These are phyloP conservation scores for Cydia strobilella DNA, from an alignment of 1,140 invertebrate species.

Conservation along the genomic window DNA sequence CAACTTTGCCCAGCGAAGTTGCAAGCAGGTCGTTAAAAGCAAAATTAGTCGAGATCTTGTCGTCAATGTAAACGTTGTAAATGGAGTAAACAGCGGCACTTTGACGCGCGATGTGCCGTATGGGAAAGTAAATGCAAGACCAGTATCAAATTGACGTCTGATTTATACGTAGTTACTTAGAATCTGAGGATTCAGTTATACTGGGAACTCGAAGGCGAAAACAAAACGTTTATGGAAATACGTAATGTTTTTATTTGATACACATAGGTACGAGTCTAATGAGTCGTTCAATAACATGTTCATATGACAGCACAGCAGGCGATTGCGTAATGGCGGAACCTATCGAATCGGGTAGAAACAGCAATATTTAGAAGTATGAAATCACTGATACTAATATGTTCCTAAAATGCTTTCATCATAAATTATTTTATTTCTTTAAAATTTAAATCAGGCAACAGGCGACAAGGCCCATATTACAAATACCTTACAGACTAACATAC, in stretches of 20 bases:
- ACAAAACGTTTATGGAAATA: not conserved
- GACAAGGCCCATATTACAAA: too few relatives aligned
- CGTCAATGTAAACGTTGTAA: conserved; percentile 16
- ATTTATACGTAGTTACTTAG: not conserved
- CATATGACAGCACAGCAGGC: too few relatives aligned
- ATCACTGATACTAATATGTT: too few relatives aligned
- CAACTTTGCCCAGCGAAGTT: conserved; percentile 16
- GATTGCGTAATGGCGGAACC: too few relatives aligned
- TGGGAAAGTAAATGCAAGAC: not conserved
- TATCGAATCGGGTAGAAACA: too few relatives aligned
- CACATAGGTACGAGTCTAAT: too few relatives aligned
- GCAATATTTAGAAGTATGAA: too few relatives aligned
- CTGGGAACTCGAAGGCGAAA: not conserved
- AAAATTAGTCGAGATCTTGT: conserved; percentile 23
- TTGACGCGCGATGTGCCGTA: not conserved
- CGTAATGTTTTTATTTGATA: not conserved
- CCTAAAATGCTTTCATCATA: too few relatives aligned
- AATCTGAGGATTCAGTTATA: not conserved
- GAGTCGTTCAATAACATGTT: too few relatives aligned
- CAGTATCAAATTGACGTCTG: not conserved
- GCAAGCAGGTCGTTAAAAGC: conserved; percentile 26
- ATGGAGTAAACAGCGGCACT: conserved; percentile 15
- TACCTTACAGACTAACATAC: too few relatives aligned
- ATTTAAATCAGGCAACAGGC: too few relatives aligned
- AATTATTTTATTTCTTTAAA: too few relatives aligned